Evolutionary conservation across 1,140 invertebrate species (phyloP).

Genomic region (Cyclargus thomasi): DNA sequence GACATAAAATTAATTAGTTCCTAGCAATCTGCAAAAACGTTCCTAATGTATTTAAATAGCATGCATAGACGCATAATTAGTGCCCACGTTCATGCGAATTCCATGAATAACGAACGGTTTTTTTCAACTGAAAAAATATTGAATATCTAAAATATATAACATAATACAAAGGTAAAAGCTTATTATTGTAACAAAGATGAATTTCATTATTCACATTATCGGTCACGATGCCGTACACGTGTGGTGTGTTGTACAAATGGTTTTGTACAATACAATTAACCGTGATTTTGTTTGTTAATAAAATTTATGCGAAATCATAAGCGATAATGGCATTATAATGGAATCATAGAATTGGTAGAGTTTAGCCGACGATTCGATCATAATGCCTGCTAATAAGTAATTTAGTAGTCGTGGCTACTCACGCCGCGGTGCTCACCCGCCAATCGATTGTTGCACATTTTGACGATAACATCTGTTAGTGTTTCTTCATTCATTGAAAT

Average conservation of each 20-base stretch:
- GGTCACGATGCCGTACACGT: no score
- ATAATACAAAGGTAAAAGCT: no score
- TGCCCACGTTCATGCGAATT: neutral
- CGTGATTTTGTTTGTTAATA: no score
- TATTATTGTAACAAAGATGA: no score
- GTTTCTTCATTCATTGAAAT: neutral
- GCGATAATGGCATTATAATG: neutral
- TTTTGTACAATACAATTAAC: no score
- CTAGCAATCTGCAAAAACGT: neutral
- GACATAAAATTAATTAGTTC: constrained; percentile 3
- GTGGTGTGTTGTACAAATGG: no score
- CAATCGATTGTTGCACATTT: neutral
- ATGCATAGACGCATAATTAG: neutral
- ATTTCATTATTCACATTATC: no score
- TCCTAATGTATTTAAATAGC: neutral
- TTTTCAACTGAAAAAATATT: neutral
- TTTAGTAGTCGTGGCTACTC: neutral
- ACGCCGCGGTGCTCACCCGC: neutral
- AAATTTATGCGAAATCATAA: neutral
- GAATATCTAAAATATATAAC: no score
- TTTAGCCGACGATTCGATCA: constrained; percentile 1
- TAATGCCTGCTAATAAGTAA: constrained; percentile 1
- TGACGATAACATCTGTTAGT: neutral
- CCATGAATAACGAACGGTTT: no score
- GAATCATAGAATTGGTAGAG: neutral